phyloP scores from a whole-genome alignment of 2,888 invertebrate genomes.

The Lithophane semibrunnea region DNA sequence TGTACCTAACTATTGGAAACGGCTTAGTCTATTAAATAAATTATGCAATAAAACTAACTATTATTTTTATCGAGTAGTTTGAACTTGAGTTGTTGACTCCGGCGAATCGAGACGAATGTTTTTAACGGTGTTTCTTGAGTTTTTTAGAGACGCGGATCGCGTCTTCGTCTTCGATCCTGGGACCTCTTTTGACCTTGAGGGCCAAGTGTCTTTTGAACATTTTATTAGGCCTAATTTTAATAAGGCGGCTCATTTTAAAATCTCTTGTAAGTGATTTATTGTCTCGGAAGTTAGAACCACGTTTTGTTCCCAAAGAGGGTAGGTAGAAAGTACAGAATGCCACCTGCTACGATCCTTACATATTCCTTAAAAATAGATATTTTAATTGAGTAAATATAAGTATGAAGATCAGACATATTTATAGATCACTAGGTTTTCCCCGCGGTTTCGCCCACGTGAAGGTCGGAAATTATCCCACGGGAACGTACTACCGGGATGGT shows the following conservation, averaged over 20 bases:
- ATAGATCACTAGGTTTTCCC: too few relatives aligned
- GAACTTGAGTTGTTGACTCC: neutral
- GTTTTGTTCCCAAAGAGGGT: neutral
- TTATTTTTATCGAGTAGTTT: neutral
- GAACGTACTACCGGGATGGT: too few relatives aligned
- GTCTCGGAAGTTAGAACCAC: neutral
- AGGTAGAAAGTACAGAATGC: neutral
- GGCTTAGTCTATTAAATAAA: slow-evolving; percentile 4
- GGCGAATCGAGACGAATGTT: slow-evolving; percentile 2
- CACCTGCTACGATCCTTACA: too few relatives aligned
- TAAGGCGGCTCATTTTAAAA: neutral
- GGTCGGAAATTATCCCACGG: too few relatives aligned
- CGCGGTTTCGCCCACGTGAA: too few relatives aligned
- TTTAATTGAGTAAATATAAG: neutral
- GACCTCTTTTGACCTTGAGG: slow-evolving; percentile 13
- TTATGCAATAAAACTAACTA: slow-evolving; percentile 6
- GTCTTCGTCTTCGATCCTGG: neutral
- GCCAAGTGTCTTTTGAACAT: slow-evolving; percentile 9
- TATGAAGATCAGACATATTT: neutral
- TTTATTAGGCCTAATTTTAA: neutral
- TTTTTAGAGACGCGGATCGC: neutral
- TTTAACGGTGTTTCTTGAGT: slow-evolving; percentile 9
- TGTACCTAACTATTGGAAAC: neutral
- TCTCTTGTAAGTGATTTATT: neutral
- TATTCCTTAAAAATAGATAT: neutral